A percentile compares a stretch with the other conserved stretches of the same genome.
Evolutionary conservation across 2,888 invertebrate species (phyloP).

Genomic region (Dynastes tityus): DNA sequence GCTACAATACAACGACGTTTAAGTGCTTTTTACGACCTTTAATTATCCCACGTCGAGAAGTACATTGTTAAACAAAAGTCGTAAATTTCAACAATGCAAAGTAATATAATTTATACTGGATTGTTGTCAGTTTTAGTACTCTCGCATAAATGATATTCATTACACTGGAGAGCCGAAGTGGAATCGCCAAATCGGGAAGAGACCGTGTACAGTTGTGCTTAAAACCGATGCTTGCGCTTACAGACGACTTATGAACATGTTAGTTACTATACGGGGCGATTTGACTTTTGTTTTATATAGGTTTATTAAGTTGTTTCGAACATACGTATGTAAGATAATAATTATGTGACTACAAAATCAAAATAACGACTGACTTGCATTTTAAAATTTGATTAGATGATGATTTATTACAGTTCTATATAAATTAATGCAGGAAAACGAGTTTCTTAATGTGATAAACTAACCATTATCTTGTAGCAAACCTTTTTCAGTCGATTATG

Average conservation of each 20-base stretch:
- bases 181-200: conserved; percentile 38
- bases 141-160: conserved; percentile 40
- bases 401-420: too few relatives aligned
- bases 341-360: too few relatives aligned
- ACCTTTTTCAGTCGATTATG: too few relatives aligned
- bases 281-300: neutral
- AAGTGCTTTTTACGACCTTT: conserved; percentile 5
- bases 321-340: neutral
- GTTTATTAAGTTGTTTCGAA: conserved; percentile 6
- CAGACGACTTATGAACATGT: neutral
- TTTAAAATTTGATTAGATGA: too few relatives aligned
- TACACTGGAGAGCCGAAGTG: conserved; percentile 22
- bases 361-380: too few relatives aligned
- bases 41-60: conserved; percentile 7
- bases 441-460: too few relatives aligned
- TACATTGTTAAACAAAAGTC: conserved; percentile 30
- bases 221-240: neutral
- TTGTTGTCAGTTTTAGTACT: conserved; percentile 40
- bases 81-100: conserved; percentile 32
- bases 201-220: conserved; percentile 16
- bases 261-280: neutral
- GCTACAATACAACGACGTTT: neutral
- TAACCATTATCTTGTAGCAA: too few relatives aligned
- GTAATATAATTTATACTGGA: conserved; percentile 35
- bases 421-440: too few relatives aligned